Percentiles rank a stretch among this genome's conserved stretches.
Conservation (phyloP, 2,113 vertebrate genomes). For the Ranitomeya variabilis region DNA sequence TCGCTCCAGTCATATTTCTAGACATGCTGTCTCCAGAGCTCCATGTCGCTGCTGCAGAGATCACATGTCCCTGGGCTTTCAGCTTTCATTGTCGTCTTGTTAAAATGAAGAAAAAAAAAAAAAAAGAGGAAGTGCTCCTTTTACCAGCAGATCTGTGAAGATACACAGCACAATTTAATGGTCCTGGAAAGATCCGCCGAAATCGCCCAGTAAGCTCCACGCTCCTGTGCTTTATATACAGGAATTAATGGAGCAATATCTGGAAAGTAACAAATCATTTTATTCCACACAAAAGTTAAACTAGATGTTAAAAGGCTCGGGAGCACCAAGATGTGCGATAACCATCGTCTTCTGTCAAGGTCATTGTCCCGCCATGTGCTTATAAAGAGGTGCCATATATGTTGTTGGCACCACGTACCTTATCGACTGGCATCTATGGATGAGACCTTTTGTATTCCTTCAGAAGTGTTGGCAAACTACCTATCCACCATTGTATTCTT, state of each 20-base stretch:
- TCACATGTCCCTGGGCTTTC: constrained; percentile 15
- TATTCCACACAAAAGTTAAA: neutral
- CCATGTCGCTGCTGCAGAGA: constrained; percentile 20
- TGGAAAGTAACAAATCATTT: neutral
- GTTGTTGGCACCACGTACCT: neutral
- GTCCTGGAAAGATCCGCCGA: neutral
- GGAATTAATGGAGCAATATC: neutral
- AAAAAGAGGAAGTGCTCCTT: constrained; percentile 5
- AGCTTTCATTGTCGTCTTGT: constrained; percentile 11
- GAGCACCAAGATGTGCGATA: too few relatives aligned
- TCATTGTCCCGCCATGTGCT: neutral
- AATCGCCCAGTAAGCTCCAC: neutral
- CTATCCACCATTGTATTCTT: too few relatives aligned
- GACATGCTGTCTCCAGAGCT: constrained; percentile 31
- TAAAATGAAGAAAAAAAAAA: neutral
- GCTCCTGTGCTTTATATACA: neutral
- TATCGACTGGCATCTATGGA: neutral
- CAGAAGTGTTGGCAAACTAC: neutral
- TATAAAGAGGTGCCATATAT: neutral
- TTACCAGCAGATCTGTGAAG: neutral
- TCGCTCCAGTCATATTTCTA: constrained; percentile 11
- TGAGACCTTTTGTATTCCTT: neutral
- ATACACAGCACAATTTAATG: neutral
- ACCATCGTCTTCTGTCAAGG: too few relatives aligned
- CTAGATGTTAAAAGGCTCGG: neutral